Base-by-base conservation (phyloP, 2,888 invertebrate species). In the Euspilapteryx auroguttella region DNA sequence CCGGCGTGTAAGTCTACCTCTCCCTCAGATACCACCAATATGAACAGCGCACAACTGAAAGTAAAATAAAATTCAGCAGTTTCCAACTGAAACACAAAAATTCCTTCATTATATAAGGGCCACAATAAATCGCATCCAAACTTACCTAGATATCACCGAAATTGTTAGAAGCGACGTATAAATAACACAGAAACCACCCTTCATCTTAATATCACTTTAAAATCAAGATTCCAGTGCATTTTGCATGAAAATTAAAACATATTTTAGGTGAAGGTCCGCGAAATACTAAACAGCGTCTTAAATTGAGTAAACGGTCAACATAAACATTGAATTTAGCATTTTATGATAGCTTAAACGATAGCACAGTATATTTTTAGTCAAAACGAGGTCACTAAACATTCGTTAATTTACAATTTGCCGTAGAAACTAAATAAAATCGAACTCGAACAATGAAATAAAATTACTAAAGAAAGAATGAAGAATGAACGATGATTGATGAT, bases 91-190 rank as follows among this genome's bases (percentile, higher is more conserved):
- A 10, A 10, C 9, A 12, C 7, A 15, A 27, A 7, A 15, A 9
- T 14, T 5, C 10, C 14, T 23, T 9, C 11, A 21, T 31, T 22
- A 24, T 14, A 17, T 28, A 21, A 27, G 28, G 12, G 24, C 23
- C 26, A 34, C 12, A 28, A 24, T 24, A 28, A 7, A 15, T n/a
- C 14, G 11, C 14, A 13, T 11, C 9, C 15, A 5, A 4, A 52
- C 47, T 39, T 55, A 80, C 82, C 81, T 82, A 37, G 81, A 81
- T 31, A 79, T 51, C 45, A 81, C 63, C 48, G 78, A 80, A 49
- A 79, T 77, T 37, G 80, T 75, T 63, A 81, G 68, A 49, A 82
- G 62, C 50, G 77, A 79, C 73, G 79, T 80, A 57, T 80, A 80
- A 49, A 80, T 68, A 42, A 76, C 55, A 54, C 71, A 71, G 49